A percentile compares a stretch with the other conserved stretches of the same genome.
Conservation (phyloP, 1,140 invertebrate genomes). For the Dysdera silvatica region DNA sequence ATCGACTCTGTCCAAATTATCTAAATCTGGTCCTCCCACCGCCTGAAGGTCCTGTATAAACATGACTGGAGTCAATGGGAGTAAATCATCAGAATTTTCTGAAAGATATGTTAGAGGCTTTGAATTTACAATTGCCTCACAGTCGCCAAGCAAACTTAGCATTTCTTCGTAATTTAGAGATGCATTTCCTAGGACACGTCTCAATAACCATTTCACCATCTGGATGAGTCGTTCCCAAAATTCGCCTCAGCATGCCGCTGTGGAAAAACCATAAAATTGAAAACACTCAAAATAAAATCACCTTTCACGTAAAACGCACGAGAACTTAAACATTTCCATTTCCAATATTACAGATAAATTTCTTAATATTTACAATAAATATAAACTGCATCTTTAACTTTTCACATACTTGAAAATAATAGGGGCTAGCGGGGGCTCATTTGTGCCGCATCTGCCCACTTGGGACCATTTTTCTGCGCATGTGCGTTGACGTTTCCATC, state of each 20-base stretch:
- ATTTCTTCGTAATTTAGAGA: constrained; percentile 20
- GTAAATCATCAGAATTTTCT: constrained; percentile 18
- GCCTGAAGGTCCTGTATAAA: background rate
- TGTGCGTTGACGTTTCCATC: too few relatives aligned
- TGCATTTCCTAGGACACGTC: background rate
- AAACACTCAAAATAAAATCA: too few relatives aligned
- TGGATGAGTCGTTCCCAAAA: constrained; percentile 4
- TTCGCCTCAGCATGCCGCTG: background rate
- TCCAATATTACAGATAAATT: too few relatives aligned
- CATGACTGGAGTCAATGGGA: constrained; percentile 1
- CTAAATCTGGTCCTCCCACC: background rate
- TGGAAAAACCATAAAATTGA: too few relatives aligned
- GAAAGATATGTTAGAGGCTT: constrained; percentile 25
- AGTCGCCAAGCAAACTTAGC: constrained; percentile 24
- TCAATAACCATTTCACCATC: background rate
- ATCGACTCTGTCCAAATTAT: background rate
- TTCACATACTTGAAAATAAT: too few relatives aligned
- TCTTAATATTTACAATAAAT: too few relatives aligned
- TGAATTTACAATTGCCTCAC: constrained; percentile 26
- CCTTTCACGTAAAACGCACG: too few relatives aligned
- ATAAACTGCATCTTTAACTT: too few relatives aligned
- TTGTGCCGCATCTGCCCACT: too few relatives aligned
- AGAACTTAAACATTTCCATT: too few relatives aligned
- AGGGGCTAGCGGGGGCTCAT: too few relatives aligned
- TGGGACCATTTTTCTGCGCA: too few relatives aligned